phyloP scores from a whole-genome alignment of 2,113 vertebrate genomes.

The Glaucidium brasilianum region DNA sequence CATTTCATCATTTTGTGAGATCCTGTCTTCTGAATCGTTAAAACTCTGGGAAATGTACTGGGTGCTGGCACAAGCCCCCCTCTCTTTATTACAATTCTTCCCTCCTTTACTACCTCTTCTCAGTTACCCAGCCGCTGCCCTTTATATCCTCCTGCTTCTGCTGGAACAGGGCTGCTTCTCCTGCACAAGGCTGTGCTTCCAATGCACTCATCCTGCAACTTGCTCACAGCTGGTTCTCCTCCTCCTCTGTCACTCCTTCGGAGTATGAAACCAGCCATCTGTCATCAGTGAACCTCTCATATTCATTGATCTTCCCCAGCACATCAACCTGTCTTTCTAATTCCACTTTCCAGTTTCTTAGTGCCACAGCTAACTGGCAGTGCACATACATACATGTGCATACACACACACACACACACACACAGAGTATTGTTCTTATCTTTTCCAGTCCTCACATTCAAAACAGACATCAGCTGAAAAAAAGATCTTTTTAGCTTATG shows the following conservation, averaged over 20 bases:
- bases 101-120: conserved; percentile 40
- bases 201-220: conserved; percentile 52
- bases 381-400: rapidly evolving
- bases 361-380: not conserved
- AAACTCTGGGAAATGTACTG: conserved; percentile 5
- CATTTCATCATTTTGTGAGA: not conserved
- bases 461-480: not conserved
- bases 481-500: not conserved
- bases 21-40: not conserved
- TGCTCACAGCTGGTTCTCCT: conserved; percentile 66
- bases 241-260: conserved; percentile 61
- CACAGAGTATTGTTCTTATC: not conserved
- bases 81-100: conserved; percentile 22
- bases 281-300: conserved; percentile 57
- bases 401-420: not conserved
- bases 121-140: not conserved
- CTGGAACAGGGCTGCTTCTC: conserved; percentile 24
- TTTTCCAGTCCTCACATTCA: not conserved
- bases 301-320: conserved; percentile 64
- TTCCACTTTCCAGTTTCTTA: conserved; percentile 15
- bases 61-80: not conserved
- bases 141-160: conserved; percentile 23
- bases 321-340: conserved; percentile 18
- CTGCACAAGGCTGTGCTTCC: not conserved
- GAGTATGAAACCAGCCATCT: conserved; percentile 61